Percentiles rank a stretch among this genome's conserved stretches.
phyloP scores from a whole-genome alignment of 2,113 vertebrate species.

The Aspiorhynchus laticeps region DNA sequence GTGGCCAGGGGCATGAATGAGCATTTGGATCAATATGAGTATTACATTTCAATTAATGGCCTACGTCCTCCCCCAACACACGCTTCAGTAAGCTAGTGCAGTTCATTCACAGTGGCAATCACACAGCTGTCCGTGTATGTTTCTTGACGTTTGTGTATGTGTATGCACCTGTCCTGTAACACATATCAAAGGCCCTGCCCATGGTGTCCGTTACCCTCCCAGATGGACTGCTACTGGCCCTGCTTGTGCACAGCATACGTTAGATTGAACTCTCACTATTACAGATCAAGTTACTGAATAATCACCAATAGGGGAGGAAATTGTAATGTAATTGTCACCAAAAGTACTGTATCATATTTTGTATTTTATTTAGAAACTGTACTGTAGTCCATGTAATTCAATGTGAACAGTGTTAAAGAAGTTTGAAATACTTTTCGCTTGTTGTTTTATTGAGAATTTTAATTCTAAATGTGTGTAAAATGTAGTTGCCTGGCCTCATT shows the following conservation, averaged over 20 bases:
- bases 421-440: background rate
- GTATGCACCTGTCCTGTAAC: slow-evolving; percentile 31
- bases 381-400: background rate
- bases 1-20: background rate
- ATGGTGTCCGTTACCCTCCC: slow-evolving; percentile 23
- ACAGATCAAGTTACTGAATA: slow-evolving; percentile 18
- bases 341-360: background rate
- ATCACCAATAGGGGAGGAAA: background rate
- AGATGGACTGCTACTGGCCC: slow-evolving; percentile 32
- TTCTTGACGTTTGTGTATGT: slow-evolving; percentile 16
- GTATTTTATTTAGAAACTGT: background rate
- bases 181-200: slow-evolving; percentile 27
- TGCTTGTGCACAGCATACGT: slow-evolving; percentile 2
- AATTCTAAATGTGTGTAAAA: background rate
- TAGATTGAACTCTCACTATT: slow-evolving; percentile 9
- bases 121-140: slow-evolving; percentile 20
- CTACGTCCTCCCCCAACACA: background rate
- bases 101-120: slow-evolving; percentile 26
- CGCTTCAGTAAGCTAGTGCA: background rate
- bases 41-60: slow-evolving; percentile 32
- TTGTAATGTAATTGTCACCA: background rate
- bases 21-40: slow-evolving; percentile 30
- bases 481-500: slow-evolving; percentile 7
- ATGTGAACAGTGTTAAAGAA: background rate
- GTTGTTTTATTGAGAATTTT: background rate